These are phyloP conservation scores for Penaeus japonicus DNA, from an alignment of 1,140 invertebrate species.

Conservation along the genomic window DNA sequence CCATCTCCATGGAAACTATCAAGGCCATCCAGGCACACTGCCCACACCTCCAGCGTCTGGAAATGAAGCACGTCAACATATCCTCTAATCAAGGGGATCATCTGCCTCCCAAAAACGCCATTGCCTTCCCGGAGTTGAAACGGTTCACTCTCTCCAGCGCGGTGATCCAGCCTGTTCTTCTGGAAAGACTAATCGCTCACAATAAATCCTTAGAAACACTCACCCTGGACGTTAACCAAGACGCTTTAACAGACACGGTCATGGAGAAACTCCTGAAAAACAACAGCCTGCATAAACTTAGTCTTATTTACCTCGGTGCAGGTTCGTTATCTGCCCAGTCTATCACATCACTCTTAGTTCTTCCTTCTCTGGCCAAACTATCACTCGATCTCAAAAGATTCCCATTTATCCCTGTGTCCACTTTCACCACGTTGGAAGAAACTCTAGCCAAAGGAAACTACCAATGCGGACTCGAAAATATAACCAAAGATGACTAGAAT, in stretches of 20 bases:
- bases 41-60: neutral
- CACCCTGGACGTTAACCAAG: conserved; percentile 4
- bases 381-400: neutral
- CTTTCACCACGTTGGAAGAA: neutral
- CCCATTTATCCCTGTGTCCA: neutral
- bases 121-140: neutral
- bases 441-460: neutral
- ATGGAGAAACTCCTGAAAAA: neutral
- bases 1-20: neutral
- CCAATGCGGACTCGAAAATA: neutral
- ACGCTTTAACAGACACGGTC: conserved; percentile 10
- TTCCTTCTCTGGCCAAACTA: neutral
- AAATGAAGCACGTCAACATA: neutral
- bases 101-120: neutral
- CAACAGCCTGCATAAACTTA: neutral
- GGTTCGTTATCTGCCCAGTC: neutral
- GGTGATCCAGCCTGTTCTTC: neutral
- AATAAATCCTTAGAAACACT: neutral
- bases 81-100: neutral
- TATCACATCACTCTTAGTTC: neutral
- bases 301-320: neutral
- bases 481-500: neutral
- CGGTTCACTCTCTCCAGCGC: neutral
- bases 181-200: neutral
- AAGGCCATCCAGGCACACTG: neutral